Base-by-base conservation (phyloP, 2,797 vertebrate species). In the Cygnus olor region DNA sequence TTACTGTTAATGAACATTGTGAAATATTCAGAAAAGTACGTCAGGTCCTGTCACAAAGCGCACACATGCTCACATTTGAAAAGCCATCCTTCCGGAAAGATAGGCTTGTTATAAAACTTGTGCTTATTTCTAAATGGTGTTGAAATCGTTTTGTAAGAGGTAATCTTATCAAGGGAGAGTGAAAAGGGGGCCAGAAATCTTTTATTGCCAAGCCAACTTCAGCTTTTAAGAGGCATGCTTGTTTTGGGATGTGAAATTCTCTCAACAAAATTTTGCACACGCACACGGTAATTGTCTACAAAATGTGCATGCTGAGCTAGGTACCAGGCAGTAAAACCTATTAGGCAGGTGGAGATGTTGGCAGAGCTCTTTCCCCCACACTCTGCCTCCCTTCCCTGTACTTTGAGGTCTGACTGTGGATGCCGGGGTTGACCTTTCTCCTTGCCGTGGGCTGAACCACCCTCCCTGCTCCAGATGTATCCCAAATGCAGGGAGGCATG, bases 81-180 rank as follows among this genome's bases (percentile, higher is more conserved):
- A 84, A 68, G 61, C 49, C 25, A 86, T 76, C 25, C 78, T 95
- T 94, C 70, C 34, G 19, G 73, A 93, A 93, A 94, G 77, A 94
- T 13, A 94, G 58, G 42, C 49, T 81, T 63, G 14, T 65, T 81
- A 92, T 91, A 90, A 95, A 95, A 86, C 27, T 79, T 82, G 74
- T 91, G 79, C 63, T 94, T 95, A 16, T 78, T 85, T 54, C 69
- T 76, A 73, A 84, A 66, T 9, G 0, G 20, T 63, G 64, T 80
- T 70, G 80, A 94, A 95, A 95, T 78, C 1, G 18, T 88, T 72
- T 79, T 72, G 34, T 25, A 77, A n/a, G 36, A 81, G 14, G 45
- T 76, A 85, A 91, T 95, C 93, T 97, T 97, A 97, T 89, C 93
- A 80, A 89, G 44, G 76, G 81, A 81, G 77, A 72, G 60, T 14